Conservation (phyloP, 2,888 invertebrate species). For the Ormyrus thymus region DNA sequence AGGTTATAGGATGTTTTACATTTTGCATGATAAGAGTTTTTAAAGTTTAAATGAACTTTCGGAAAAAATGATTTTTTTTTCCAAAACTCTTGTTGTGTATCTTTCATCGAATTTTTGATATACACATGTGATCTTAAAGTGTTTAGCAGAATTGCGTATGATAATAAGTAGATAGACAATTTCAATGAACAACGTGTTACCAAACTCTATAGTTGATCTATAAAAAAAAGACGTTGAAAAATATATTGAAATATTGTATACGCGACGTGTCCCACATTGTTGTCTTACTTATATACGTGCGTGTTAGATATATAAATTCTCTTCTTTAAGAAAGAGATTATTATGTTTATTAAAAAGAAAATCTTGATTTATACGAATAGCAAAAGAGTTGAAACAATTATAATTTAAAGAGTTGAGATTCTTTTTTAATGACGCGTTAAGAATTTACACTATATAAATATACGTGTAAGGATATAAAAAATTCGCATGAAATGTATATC, state of each 20-base stretch:
- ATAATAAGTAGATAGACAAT: background rate
- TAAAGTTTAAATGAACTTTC: background rate
- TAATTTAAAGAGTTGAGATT: no score
- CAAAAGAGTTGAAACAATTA: background rate
- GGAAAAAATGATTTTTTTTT: background rate
- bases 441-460: slow-evolving; percentile 12
- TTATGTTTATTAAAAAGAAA: slow-evolving; percentile 10
- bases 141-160: background rate
- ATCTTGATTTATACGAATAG: slow-evolving; percentile 5
- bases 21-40: background rate
- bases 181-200: background rate
- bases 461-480: slow-evolving; percentile 23
- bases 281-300: slow-evolving; percentile 22
- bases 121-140: background rate
- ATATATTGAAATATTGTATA: slow-evolving; percentile 13
- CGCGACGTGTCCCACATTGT: slow-evolving; percentile 27
- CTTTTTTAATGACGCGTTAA: background rate
- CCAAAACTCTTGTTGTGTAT: slow-evolving; percentile 9
- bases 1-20: background rate
- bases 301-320: slow-evolving; percentile 33
- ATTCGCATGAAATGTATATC: background rate
- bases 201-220: slow-evolving; percentile 1
- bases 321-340: background rate
- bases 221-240: slow-evolving; percentile 11
- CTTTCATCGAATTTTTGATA: slow-evolving; percentile 29